Percentiles rank a stretch among this genome's conserved stretches.
phyloP scores from a whole-genome alignment of 2,797 vertebrate genomes.

The Melopsittacus undulatus region DNA sequence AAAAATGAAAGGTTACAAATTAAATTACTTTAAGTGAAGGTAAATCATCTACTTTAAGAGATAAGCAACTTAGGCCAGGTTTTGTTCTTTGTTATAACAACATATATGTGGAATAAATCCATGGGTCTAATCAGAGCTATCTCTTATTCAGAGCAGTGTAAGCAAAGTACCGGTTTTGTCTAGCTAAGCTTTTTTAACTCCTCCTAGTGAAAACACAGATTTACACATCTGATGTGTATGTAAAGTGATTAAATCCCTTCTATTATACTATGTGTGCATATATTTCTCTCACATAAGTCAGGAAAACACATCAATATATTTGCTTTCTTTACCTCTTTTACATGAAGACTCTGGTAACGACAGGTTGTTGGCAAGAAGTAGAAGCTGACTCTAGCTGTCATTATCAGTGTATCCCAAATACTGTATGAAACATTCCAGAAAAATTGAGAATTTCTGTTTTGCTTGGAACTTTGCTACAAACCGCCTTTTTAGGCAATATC shows the following conservation, averaged over 20 bases:
- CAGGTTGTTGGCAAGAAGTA: neutral
- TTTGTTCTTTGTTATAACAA: neutral
- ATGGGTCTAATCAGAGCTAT: neutral
- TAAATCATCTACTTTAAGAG: neutral
- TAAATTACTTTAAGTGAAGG: neutral
- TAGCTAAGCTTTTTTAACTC: neutral
- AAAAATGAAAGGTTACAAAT: neutral
- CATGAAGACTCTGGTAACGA: neutral
- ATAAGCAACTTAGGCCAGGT: neutral
- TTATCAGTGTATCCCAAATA: neutral
- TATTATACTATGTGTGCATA: neutral
- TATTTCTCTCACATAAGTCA: neutral
- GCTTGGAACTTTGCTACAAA: neutral
- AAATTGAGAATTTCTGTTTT: neutral
- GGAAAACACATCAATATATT: neutral
- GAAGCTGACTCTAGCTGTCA: neutral
- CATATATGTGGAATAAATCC: neutral
- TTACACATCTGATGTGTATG: neutral
- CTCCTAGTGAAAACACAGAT: neutral
- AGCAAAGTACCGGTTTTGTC: neutral
- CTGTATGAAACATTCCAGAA: neutral
- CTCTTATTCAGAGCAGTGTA: neutral
- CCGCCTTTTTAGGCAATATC: neutral
- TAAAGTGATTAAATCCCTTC: neutral
- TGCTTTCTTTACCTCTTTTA: neutral